phyloP scores from a whole-genome alignment of 2,888 invertebrate species.

The Dysmachus trigonus region DNA sequence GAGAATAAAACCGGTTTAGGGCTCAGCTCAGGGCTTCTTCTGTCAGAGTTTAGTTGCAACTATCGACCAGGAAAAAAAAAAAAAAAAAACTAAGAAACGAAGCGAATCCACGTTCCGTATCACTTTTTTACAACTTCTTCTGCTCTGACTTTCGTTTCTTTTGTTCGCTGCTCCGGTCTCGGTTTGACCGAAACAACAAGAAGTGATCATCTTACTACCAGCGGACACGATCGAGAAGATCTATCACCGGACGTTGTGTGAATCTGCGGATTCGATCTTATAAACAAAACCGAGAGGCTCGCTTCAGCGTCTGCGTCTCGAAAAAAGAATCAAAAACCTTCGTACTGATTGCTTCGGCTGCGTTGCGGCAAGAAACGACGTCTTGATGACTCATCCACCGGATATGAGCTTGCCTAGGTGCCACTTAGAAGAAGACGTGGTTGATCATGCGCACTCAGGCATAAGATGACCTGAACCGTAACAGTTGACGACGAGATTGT shows the following conservation, averaged over 20 bases:
- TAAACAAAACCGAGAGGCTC: neutral
- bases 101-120: neutral
- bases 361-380: neutral
- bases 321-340: neutral
- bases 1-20: neutral
- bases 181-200: neutral
- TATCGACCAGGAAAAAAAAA: neutral
- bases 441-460: slow-evolving; percentile 9
- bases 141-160: neutral
- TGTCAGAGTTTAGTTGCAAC: neutral
- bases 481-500: neutral
- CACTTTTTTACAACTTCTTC: neutral
- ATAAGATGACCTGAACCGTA: neutral
- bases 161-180: neutral
- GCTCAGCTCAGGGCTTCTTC: neutral
- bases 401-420: slow-evolving; percentile 1
- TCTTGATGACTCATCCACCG: slow-evolving; percentile 16
- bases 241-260: neutral
- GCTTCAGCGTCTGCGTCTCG: neutral
- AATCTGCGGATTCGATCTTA: neutral
- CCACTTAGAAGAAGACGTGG: neutral
- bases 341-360: neutral
- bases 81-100: neutral
- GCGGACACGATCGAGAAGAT: neutral
- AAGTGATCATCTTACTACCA: neutral